Conservation (phyloP, 1,140 invertebrate genomes). For the Anagrus nilaparvatae region DNA sequence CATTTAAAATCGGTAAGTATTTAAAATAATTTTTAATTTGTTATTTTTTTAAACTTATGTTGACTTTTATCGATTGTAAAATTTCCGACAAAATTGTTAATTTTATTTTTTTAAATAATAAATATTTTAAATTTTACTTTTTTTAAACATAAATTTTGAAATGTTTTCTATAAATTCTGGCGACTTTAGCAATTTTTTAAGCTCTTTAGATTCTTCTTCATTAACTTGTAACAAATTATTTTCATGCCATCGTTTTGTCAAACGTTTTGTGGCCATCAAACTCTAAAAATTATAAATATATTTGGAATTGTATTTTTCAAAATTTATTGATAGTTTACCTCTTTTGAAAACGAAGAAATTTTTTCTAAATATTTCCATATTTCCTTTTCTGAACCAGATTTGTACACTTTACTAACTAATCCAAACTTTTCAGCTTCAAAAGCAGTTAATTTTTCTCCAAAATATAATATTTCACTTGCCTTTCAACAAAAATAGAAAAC, state of each 20-base stretch:
- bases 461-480: slow-evolving; percentile 71
- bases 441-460: slow-evolving; percentile 70
- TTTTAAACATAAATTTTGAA: slow-evolving; percentile 5
- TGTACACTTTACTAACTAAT: slow-evolving; percentile 61
- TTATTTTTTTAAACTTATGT: too few relatives aligned
- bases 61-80: too few relatives aligned
- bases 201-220: slow-evolving; percentile 20
- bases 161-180: slow-evolving; percentile 18
- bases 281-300: slow-evolving; percentile 28
- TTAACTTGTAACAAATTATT: slow-evolving; percentile 25
- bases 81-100: too few relatives aligned
- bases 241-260: slow-evolving; percentile 23
- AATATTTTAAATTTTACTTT: slow-evolving; percentile 23
- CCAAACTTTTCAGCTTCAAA: slow-evolving; percentile 59
- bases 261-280: slow-evolving; percentile 24
- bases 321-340: too few relatives aligned
- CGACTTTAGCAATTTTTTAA: slow-evolving; percentile 16
- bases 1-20: too few relatives aligned
- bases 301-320: too few relatives aligned
- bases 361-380: slow-evolving; percentile 24
- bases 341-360: slow-evolving; percentile 21
- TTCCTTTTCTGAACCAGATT: slow-evolving; percentile 19
- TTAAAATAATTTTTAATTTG: too few relatives aligned
- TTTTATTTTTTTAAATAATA: neutral
- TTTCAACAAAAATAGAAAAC: slow-evolving; percentile 27